These are phyloP conservation scores for Malurus splendens DNA, from an alignment of 2,797 vertebrate genomes.

Conservation along the genomic window DNA sequence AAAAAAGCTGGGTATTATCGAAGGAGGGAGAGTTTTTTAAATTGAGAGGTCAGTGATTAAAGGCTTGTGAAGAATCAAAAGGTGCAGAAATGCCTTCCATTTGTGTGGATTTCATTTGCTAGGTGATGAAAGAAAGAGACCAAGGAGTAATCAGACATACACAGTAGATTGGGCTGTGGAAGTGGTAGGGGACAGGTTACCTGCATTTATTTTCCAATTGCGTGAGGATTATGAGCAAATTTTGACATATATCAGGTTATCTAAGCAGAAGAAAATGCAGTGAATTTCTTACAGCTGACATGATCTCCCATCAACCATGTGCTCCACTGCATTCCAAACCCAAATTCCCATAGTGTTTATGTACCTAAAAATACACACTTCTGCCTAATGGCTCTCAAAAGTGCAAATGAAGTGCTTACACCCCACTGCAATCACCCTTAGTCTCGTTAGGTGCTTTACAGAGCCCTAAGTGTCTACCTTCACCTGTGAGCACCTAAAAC, in stretches of 20 bases:
- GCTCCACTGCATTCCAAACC: background rate
- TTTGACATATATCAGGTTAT: background rate
- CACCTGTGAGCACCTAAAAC: background rate
- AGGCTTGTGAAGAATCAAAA: background rate
- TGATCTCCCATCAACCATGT: background rate
- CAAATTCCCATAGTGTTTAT: background rate
- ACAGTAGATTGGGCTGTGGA: background rate
- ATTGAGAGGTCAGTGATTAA: background rate
- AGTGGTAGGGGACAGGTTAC: background rate
- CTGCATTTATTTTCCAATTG: background rate
- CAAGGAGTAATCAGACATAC: background rate
- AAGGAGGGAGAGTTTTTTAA: background rate
- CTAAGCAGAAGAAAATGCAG: background rate
- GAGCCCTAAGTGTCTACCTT: background rate
- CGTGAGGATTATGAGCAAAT: background rate
- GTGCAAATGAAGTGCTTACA: background rate
- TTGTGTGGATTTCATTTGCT: background rate
- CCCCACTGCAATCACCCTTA: background rate
- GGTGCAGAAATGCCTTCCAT: background rate
- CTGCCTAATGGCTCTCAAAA: background rate
- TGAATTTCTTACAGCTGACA: slow-evolving; percentile 12
- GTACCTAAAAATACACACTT: background rate
- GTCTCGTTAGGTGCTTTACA: background rate
- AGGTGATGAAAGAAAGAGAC: background rate
- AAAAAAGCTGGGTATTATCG: background rate